These are phyloP conservation scores for Chloroceryle inda DNA, from an alignment of 2,797 vertebrate species.

Conservation along the genomic window DNA sequence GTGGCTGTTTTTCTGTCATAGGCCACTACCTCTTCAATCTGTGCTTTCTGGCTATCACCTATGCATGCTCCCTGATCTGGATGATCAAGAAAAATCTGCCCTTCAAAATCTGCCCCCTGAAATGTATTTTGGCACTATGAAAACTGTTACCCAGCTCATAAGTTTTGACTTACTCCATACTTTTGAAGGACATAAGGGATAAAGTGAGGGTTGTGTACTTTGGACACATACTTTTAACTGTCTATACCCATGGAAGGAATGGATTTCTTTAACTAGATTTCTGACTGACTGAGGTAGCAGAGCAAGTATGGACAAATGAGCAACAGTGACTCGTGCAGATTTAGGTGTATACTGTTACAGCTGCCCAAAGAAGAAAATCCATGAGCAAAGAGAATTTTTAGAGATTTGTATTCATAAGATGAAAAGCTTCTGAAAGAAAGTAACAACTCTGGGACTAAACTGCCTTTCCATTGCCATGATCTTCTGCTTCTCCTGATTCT, in stretches of 20 bases:
- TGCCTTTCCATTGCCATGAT: conserved; percentile 24
- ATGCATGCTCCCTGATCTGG: not conserved
- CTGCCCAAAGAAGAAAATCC: not conserved
- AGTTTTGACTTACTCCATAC: not conserved
- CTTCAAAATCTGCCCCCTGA: not conserved
- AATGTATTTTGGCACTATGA: not conserved
- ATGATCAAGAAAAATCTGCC: not conserved
- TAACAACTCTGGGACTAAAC: conserved; percentile 25
- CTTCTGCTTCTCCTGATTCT: conserved; percentile 50
- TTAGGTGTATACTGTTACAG: not conserved
- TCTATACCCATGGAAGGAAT: not conserved
- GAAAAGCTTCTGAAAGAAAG: conserved; percentile 35
- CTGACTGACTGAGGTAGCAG: not conserved
- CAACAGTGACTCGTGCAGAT: not conserved
- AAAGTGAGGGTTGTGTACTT: not conserved
- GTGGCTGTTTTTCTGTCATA: not conserved
- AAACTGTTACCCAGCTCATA: not conserved
- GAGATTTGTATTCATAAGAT: conserved; percentile 49
- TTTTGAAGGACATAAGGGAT: not conserved
- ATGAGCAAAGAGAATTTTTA: not conserved
- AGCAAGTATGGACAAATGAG: not conserved
- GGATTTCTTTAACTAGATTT: not conserved
- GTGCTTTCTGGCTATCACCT: not conserved
- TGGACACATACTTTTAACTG: not conserved
- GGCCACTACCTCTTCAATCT: not conserved